Base-by-base conservation (phyloP, 2,888 invertebrate species). In the Orchesella flavescens region DNA sequence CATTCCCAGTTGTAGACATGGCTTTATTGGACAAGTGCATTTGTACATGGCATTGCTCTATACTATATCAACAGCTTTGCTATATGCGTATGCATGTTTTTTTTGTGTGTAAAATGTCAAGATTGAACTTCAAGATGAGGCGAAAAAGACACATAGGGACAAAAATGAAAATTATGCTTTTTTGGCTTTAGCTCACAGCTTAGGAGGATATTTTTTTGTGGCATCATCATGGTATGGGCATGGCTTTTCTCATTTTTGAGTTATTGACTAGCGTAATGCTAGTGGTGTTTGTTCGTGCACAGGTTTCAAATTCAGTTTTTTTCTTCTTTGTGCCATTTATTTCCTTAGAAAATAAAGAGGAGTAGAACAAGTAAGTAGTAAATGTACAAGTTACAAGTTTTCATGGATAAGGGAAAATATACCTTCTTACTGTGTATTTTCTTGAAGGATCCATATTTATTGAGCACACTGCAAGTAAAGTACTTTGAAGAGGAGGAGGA, bases 301-400 rank as follows among this genome's bases (percentile, higher is more conserved):
- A 80, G 80, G 80, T 80, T 80, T 80, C 80, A 80, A 80, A 80
- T 73, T 80, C 68, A 17, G 57, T 68, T 71, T 57, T 15, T 46
- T 76, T 68, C 24, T 69, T 49, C 49, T 49, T 34, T 74, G 44
- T 74, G 61, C 74, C 74, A 74, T 74, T 74, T 74, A 75, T 49
- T 75, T 23, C 66, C 10, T n/a, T 57, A 17, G 61, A 24, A 63
- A 63, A 61, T n/a, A 72, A 57, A 34, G 68, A 63, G 72, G 55
- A 19, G 19, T 57, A 57, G 24, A 44, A 53, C 72, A 34, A 61
- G 72, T 34, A 34, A 34, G 34, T 34, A 34, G 77, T 69, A 59
- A 77, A 77, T 77, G 68, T 34, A 34, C 34, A 34, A 34, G 2
- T 2, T 34, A 34, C 34, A 34, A 34, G 34, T 34, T 34, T n/a